phyloP scores from a whole-genome alignment of 2,888 invertebrate species.

The Parthenolecanium corni region DNA sequence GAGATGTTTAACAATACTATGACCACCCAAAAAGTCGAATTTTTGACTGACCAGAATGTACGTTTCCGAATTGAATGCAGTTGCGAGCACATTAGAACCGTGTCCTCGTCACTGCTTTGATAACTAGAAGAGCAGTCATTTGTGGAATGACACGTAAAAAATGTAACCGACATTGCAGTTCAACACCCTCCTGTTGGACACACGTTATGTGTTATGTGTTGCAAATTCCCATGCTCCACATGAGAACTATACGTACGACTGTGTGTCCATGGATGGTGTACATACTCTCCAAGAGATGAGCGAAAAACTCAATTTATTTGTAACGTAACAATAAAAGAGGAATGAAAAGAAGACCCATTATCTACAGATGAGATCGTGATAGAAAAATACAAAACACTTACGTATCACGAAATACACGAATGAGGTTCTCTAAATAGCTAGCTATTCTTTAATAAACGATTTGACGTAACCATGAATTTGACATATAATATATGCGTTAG shows the following conservation, averaged over 20 bases:
- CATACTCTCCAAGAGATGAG: background rate
- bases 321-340: constrained; percentile 21
- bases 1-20: too few relatives aligned
- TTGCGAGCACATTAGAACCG: too few relatives aligned
- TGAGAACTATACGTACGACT: constrained; percentile 6
- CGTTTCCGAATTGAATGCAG: too few relatives aligned
- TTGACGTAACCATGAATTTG: too few relatives aligned
- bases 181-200: constrained; percentile 11
- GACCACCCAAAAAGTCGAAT: too few relatives aligned
- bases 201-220: constrained; percentile 22
- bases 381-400: background rate
- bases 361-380: constrained; percentile 20
- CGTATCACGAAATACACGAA: background rate
- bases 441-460: too few relatives aligned
- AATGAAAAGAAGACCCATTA: constrained; percentile 19
- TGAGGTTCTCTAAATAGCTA: background rate
- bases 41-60: too few relatives aligned
- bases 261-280: background rate
- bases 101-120: too few relatives aligned
- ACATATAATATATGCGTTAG: too few relatives aligned
- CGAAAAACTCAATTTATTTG: constrained; percentile 19
- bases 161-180: background rate
- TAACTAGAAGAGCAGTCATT: too few relatives aligned
- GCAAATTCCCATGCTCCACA: constrained; percentile 24
- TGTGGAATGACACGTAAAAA: too few relatives aligned